phyloP scores from a whole-genome alignment of 2,113 vertebrate species.

The Paramisgurnus dabryanus region DNA sequence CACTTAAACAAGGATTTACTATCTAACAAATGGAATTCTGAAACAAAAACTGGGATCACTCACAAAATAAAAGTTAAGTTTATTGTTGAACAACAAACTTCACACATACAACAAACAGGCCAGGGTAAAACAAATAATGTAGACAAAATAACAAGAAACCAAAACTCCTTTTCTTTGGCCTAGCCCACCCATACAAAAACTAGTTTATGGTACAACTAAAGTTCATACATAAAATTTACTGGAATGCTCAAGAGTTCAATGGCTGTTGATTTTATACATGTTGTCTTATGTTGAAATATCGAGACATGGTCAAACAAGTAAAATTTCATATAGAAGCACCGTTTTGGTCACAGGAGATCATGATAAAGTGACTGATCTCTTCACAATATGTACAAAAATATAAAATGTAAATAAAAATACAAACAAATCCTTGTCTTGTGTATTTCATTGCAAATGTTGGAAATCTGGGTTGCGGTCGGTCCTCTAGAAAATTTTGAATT shows the following conservation, averaged over 20 bases:
- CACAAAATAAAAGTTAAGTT: conserved; percentile 86
- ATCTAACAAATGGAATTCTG: neutral
- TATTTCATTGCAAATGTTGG: conserved; percentile 82
- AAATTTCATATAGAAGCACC: conserved; percentile 82
- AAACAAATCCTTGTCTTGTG: conserved; percentile 93
- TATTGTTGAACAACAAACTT: conserved; percentile 85
- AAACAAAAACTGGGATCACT: conserved; percentile 65
- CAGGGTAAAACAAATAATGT: conserved; percentile 74
- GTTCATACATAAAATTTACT: conserved; percentile 90
- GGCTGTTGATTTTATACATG: conserved; percentile 78
- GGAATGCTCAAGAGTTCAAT: conserved; percentile 92
- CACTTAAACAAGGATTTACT: neutral
- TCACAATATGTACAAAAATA: conserved; percentile 99
- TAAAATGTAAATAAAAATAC: conserved; percentile 99
- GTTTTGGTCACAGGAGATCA: conserved; percentile 88
- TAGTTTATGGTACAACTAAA: conserved; percentile 75
- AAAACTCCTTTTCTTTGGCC: conserved; percentile 76
- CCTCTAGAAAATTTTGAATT: conserved; percentile 75
- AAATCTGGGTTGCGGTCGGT: conserved; percentile 70
- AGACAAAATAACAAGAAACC: conserved; percentile 68
- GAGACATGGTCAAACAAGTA: conserved; percentile 90
- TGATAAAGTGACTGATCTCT: conserved; percentile 83
- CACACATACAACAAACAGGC: conserved; percentile 81
- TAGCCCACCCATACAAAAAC: conserved; percentile 74
- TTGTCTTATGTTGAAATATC: conserved; percentile 80